Percentiles rank a stretch among this genome's conserved stretches.
phyloP scores from a whole-genome alignment of 2,888 invertebrate genomes.

The Desoria tigrina region DNA sequence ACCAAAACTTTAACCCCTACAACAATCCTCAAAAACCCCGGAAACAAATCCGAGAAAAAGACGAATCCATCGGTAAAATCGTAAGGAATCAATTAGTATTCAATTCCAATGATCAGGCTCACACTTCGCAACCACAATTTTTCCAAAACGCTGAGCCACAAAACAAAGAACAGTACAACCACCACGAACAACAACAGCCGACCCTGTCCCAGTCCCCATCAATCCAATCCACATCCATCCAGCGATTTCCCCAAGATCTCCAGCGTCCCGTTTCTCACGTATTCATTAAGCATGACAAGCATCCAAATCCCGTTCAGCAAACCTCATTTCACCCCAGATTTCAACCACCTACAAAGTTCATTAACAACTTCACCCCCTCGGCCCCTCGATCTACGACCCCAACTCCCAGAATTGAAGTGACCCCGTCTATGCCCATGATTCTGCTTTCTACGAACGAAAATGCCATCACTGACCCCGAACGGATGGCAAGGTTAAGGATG shows the following conservation, averaged over 20 bases:
- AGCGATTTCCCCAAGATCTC: conserved; percentile 1
- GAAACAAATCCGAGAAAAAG: not conserved
- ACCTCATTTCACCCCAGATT: conserved; percentile 39
- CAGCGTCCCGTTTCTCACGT: conserved; percentile 32
- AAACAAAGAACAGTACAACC: too few relatives aligned
- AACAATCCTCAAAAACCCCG: not conserved
- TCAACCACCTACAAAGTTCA: conserved; percentile 42
- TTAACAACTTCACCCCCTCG: conserved; percentile 38
- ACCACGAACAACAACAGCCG: conserved; percentile 13
- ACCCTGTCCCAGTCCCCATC: conserved; percentile 17
- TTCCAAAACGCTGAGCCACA: not conserved
- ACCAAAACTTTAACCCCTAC: not conserved
- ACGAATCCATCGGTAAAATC: not conserved
- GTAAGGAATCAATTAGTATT: conserved; percentile 7
- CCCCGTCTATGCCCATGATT: conserved; percentile 48
- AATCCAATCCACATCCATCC: conserved; percentile 8
- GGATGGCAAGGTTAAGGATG: conserved; percentile 32
- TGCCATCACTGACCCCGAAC: conserved; percentile 47
- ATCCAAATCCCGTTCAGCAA: not conserved
- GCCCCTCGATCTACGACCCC: conserved; percentile 26
- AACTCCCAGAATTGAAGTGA: conserved; percentile 43
- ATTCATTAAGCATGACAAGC: conserved; percentile 31
- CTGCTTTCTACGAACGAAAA: conserved; percentile 52
- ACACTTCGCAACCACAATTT: conserved; percentile 11
- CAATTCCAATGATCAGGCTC: not conserved